A percentile compares a stretch with the other conserved stretches of the same genome.
Conservation (phyloP, 2,113 vertebrate genomes). For the Miniopterus natalensis region DNA sequence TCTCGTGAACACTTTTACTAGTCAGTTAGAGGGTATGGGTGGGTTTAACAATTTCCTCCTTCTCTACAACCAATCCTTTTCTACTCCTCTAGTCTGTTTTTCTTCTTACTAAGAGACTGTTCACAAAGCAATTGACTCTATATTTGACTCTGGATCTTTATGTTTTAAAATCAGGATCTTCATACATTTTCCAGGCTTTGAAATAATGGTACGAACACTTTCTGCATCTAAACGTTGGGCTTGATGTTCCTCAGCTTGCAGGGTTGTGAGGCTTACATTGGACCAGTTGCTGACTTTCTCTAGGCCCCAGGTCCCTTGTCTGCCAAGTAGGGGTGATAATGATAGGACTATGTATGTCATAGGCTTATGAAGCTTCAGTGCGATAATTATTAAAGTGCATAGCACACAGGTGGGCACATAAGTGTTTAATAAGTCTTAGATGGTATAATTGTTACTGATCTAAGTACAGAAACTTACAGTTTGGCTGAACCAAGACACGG, state of each 20-base stretch:
- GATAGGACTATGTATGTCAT: neutral
- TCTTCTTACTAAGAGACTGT: neutral
- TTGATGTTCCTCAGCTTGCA: neutral
- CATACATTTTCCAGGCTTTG: neutral
- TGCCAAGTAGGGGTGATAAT: neutral
- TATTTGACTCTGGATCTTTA: constrained; percentile 3
- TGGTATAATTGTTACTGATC: neutral
- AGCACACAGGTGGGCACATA: neutral
- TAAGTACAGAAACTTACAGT: neutral
- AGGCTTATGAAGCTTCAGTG: neutral
- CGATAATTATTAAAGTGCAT: neutral
- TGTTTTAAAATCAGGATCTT: constrained; percentile 40
- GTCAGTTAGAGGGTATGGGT: neutral
- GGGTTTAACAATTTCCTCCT: neutral
- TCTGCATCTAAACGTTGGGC: neutral
- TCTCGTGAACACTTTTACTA: neutral
- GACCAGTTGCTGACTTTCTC: neutral
- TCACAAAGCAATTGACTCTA: neutral
- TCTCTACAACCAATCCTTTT: neutral
- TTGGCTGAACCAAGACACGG: neutral
- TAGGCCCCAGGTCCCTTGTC: neutral
- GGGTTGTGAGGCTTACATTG: neutral
- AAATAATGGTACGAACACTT: neutral
- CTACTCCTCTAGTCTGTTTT: neutral
- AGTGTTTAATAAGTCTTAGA: neutral